Base-by-base conservation (phyloP, 2,888 invertebrate species). In the Polyploca ridens region DNA sequence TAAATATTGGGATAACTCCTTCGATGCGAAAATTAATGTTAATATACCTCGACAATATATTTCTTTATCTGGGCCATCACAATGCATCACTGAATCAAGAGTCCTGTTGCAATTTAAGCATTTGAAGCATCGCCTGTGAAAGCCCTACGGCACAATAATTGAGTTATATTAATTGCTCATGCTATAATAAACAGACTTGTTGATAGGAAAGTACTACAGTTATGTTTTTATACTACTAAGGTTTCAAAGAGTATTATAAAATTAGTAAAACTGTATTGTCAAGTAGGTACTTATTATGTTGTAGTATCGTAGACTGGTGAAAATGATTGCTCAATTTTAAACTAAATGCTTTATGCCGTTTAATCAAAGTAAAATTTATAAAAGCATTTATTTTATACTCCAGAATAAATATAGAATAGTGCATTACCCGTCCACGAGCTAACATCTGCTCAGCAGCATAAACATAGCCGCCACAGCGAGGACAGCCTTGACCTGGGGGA, bases 371-470 rank as follows among this genome's bases (percentile, higher is more conserved):
- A 27, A 27, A 27, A 27, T 27, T 1, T 27, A 27, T 27, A 27
- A 27, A 27, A 27, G 27, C 38, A 46, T 38, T 13, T 33, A 33
- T 33, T 33, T 14, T 58, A 13, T 5, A 16, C 49, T 49, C 4
- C 59, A 64, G 38, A 63, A 65, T 27, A 27, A 60, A 49, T 27
- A 16, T 63, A 57, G 60, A 61, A 16, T 68, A 69, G 95, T 54
- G 54, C 54, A 96, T 96, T 95, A 98, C 98, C 95, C 96, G 95
- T 95, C 97, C 98, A 88, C 97, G 96, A 76, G 98, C 98, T 83
- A 98, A 95, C 98, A 98, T 98, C 94, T 98, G 97, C 93, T 98
- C 98, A 68, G 98, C 98, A 71, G 97, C 97, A 90, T 98, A 98
- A 64, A 98, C 98, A 86, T 92, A 97, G 72, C 98, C 98, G 72